phyloP scores from a whole-genome alignment of 2,113 vertebrate genomes.

The Daubentonia madagascariensis region DNA sequence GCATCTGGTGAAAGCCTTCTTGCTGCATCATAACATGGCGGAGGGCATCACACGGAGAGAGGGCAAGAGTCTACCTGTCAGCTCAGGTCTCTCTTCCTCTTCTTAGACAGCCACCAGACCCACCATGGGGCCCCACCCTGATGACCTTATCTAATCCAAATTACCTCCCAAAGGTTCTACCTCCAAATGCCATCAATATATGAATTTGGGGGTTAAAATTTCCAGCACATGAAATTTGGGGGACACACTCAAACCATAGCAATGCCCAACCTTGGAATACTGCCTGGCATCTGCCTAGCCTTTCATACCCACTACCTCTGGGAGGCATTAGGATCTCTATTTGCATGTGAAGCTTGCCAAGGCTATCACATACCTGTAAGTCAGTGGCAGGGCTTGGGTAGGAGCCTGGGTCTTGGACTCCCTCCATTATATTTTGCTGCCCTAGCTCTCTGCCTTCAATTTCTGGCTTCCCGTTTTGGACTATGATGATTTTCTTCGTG shows the following conservation, averaged over 20 bases:
- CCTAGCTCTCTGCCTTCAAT: not conserved
- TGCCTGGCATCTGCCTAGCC: not conserved
- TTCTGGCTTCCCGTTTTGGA: slow-evolving; percentile 21
- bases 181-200: not conserved
- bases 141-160: not conserved
- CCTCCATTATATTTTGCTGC: not conserved
- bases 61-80: not conserved
- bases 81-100: not conserved
- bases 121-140: not conserved
- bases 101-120: not conserved
- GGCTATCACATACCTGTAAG: not conserved
- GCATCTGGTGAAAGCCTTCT: not conserved
- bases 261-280: not conserved
- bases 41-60: not conserved
- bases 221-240: not conserved
- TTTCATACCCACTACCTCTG: not conserved
- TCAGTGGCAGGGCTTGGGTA: not conserved
- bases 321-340: not conserved
- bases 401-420: not conserved
- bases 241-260: not conserved
- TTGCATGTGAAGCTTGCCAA: not conserved
- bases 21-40: not conserved
- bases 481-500: not conserved
- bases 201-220: not conserved
- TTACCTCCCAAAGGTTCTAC: not conserved